Evolutionary conservation across 2,888 invertebrate species (phyloP).

Genomic region (Caenorhabditis becei): DNA sequence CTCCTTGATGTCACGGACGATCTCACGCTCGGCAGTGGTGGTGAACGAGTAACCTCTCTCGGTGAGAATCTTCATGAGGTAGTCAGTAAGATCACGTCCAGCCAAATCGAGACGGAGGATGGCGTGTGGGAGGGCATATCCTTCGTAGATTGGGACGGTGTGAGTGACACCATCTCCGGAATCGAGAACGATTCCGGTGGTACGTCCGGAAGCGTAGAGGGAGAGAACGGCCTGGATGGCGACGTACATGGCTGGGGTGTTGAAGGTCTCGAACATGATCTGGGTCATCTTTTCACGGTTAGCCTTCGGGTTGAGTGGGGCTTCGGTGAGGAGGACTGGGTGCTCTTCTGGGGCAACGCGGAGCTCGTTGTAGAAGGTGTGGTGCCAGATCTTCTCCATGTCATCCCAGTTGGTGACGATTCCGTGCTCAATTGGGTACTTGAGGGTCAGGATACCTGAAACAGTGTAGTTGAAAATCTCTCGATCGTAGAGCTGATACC

Average conservation of each 20-base stretch:
- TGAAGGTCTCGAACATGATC: conserved; percentile 91
- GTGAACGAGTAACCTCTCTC: conserved; percentile 83
- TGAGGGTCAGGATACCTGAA: conserved; percentile 88
- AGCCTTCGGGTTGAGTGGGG: conserved; percentile 94
- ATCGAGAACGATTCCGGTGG: conserved; percentile 86
- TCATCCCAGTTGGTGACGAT: conserved; percentile 98
- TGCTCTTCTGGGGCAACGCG: conserved; percentile 96
- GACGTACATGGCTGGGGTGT: conserved; percentile 88
- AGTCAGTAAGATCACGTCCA: conserved; percentile 84
- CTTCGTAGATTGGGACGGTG: conserved; percentile 89
- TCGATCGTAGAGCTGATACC: conserved; percentile 85
- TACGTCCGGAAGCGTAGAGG: conserved; percentile 88
- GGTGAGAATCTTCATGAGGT: conserved; percentile 83
- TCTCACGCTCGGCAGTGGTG: conserved; percentile 86
- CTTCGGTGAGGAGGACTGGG: conserved; percentile 93
- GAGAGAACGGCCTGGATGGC: conserved; percentile 95
- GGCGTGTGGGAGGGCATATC: conserved; percentile 84
- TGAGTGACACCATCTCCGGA: conserved; percentile 94
- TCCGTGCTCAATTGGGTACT: conserved; percentile 96
- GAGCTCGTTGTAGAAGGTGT: conserved; percentile 97
- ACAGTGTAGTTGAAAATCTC: conserved; percentile 63
- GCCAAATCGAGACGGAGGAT: conserved; percentile 84
- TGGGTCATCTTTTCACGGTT: conserved; percentile 95
- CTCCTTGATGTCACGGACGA: conserved; percentile 93
- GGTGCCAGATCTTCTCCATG: conserved; percentile 99